phyloP scores from a whole-genome alignment of 2,113 vertebrate species.

The Chunga burmeisteri region DNA sequence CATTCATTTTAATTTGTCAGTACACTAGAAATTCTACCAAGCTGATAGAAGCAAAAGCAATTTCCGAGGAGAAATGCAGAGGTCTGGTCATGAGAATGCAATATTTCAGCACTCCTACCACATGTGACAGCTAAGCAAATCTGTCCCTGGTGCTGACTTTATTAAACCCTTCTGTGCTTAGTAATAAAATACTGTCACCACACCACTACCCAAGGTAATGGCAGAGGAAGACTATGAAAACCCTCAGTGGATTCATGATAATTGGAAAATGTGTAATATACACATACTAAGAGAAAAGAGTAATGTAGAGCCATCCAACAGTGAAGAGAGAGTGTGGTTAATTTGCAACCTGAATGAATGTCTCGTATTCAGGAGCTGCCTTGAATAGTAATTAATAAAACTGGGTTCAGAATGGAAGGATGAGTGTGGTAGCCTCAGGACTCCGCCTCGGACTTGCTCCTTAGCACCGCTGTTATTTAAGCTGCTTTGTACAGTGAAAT shows the following conservation, averaged over 20 bases:
- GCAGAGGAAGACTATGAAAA: not conserved
- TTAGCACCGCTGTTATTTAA: not conserved
- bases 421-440: not conserved
- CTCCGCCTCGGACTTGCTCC: not conserved
- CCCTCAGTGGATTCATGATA: not conserved
- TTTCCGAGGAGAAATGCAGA: slow-evolving; percentile 2
- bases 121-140: slow-evolving; percentile 18
- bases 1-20: not conserved
- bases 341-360: not conserved
- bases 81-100: not conserved
- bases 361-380: not conserved
- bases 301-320: not conserved
- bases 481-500: not conserved
- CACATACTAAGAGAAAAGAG: not conserved
- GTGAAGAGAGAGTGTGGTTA: not conserved
- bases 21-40: not conserved
- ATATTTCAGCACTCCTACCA: slow-evolving; percentile 16
- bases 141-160: slow-evolving; percentile 5
- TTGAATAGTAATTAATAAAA: not conserved
- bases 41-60: not conserved
- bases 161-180: not conserved
- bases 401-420: not conserved
- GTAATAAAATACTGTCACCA: not conserved
- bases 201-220: not conserved
- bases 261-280: not conserved